Conservation (phyloP, 1,140 invertebrate genomes). For the Hyposmocoma kahamanoa region DNA sequence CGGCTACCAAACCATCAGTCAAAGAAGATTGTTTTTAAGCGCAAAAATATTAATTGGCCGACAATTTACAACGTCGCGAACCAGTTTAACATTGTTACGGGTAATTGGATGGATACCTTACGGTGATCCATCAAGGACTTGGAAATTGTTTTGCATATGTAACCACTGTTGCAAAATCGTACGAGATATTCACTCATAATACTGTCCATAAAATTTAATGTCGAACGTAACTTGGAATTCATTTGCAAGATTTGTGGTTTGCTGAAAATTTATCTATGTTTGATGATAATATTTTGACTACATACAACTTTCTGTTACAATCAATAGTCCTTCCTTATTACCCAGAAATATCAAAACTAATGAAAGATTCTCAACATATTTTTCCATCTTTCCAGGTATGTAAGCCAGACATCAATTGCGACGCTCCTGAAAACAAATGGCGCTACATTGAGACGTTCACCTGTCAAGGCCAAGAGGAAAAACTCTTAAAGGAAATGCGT, state of each 20-base stretch:
- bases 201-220: no score
- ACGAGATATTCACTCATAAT: no score
- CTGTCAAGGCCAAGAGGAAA: slow-evolving; percentile 74
- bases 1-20: slow-evolving; percentile 19
- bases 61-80: slow-evolving; percentile 20
- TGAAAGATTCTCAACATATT: no score
- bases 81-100: slow-evolving; percentile 18
- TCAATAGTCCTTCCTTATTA: no score
- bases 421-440: slow-evolving; percentile 70
- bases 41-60: slow-evolving; percentile 33
- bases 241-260: no score
- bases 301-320: no score
- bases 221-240: no score
- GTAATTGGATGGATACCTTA: slow-evolving; percentile 28
- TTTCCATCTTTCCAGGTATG: slow-evolving; percentile 74
- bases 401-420: slow-evolving; percentile 77
- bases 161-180: no score
- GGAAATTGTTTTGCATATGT: no score
- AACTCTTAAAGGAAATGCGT: slow-evolving; percentile 81
- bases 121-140: slow-evolving; percentile 14
- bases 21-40: slow-evolving; percentile 25
- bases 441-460: slow-evolving; percentile 79
- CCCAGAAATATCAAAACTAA: no score
- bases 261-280: no score
- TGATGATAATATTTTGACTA: no score